These are phyloP conservation scores for Scalopus aquaticus DNA, from an alignment of 2,113 vertebrate genomes.

Conservation along the genomic window DNA sequence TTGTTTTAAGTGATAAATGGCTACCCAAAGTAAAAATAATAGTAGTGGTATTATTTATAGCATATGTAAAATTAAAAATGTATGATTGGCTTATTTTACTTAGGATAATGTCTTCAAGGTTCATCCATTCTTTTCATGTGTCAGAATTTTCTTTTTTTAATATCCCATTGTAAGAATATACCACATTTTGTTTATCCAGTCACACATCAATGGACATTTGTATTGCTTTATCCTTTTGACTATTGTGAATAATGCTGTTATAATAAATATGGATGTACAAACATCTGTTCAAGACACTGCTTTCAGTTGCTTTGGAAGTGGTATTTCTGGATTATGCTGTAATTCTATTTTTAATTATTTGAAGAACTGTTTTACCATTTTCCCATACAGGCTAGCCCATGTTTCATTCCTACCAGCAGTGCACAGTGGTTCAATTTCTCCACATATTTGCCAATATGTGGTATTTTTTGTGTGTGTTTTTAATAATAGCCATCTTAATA, in stretches of 20 bases:
- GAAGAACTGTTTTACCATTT: neutral
- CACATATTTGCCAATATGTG: neutral
- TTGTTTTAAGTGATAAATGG: neutral
- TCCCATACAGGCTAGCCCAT: neutral
- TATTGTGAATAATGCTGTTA: neutral
- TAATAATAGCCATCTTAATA: neutral
- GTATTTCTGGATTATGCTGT: neutral
- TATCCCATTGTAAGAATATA: neutral
- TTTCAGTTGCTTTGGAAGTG: neutral
- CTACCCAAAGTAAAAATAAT: neutral
- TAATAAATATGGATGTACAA: neutral
- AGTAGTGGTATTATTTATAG: neutral
- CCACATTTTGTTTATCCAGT: neutral
- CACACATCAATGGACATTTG: neutral
- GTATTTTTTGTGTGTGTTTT: neutral
- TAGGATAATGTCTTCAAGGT: neutral
- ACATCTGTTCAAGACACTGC: neutral
- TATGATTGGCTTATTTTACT: neutral
- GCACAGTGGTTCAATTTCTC: neutral
- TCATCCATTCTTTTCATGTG: neutral
- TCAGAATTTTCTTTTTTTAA: neutral
- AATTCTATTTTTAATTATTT: constrained; percentile 5
- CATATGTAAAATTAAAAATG: neutral
- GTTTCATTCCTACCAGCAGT: neutral
- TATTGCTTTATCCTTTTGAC: neutral